Conservation (phyloP, 2,888 invertebrate genomes). For the Erebia aethiops region DNA sequence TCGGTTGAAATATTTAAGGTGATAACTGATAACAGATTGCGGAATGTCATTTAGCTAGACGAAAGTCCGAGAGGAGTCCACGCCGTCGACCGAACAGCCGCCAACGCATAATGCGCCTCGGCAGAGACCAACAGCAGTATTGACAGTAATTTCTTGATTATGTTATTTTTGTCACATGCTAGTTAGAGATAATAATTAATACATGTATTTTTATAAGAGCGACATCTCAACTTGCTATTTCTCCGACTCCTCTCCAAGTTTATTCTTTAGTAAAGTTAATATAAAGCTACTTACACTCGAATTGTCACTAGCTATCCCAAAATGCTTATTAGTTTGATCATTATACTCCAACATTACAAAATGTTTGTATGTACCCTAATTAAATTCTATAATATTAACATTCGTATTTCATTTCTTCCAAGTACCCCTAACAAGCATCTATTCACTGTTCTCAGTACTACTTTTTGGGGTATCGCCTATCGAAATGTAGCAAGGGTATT, state of each 20-base stretch:
- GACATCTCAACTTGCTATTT: constrained; percentile 31
- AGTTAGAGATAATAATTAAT: constrained; percentile 47
- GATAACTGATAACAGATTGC: constrained; percentile 42
- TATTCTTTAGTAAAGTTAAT: constrained; percentile 57
- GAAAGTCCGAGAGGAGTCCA: constrained; percentile 48
- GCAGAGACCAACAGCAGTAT: constrained; percentile 45
- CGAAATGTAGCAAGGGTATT: constrained; percentile 21
- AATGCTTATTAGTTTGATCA: constrained; percentile 81
- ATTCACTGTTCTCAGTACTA: constrained; percentile 16
- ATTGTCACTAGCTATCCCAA: constrained; percentile 74
- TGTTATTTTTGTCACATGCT: constrained; percentile 38
- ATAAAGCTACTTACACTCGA: constrained; percentile 64
- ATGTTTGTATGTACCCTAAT: constrained; percentile 83
- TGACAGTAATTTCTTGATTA: constrained; percentile 42
- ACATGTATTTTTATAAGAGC: constrained; percentile 48
- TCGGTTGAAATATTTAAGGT: constrained; percentile 58
- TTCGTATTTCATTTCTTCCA: constrained; percentile 57
- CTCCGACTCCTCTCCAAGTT: constrained; percentile 64
- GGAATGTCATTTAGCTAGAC: constrained; percentile 46
- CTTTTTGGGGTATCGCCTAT: constrained; percentile 9
- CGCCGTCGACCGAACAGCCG: constrained; percentile 26
- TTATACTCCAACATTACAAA: constrained; percentile 81
- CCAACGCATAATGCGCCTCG: constrained; percentile 24
- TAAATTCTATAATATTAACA: constrained; percentile 80
- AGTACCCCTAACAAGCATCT: background rate